These are phyloP conservation scores for Lepidurus apus DNA, from an alignment of 1,140 invertebrate genomes.

Conservation along the genomic window DNA sequence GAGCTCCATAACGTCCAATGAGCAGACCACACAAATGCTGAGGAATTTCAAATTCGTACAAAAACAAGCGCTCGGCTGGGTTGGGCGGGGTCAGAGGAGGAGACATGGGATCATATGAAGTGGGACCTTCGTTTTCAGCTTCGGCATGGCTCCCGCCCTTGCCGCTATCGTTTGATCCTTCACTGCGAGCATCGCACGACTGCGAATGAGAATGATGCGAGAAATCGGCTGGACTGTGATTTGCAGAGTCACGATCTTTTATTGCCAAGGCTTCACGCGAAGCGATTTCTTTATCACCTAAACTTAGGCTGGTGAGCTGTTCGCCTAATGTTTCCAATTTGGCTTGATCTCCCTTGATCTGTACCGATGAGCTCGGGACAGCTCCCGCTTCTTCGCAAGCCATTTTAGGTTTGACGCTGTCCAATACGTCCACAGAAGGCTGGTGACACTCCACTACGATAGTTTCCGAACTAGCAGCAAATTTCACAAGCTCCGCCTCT, in stretches of 20 bases:
- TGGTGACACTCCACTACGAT: not conserved
- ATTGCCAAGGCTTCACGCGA: slow-evolving; percentile 1
- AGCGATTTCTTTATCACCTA: not conserved
- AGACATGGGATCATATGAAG: slow-evolving; percentile 17
- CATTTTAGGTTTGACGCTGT: not conserved
- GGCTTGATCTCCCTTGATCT: not conserved
- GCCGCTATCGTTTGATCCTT: slow-evolving; percentile 68
- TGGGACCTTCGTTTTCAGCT: slow-evolving; percentile 32
- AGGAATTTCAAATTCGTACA: slow-evolving; percentile 75
- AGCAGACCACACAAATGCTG: slow-evolving; percentile 72
- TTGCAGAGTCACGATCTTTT: slow-evolving; percentile 54
- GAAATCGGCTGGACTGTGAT: slow-evolving; percentile 61
- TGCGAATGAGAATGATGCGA: slow-evolving; percentile 46
- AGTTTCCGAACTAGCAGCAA: not conserved
- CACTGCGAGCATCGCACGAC: slow-evolving; percentile 55
- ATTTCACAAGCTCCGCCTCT: not conserved
- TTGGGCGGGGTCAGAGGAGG: slow-evolving; percentile 21
- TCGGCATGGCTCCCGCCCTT: slow-evolving; percentile 56
- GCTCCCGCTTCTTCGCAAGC: slow-evolving; percentile 1
- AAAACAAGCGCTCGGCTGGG: slow-evolving; percentile 36
- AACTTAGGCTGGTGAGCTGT: not conserved
- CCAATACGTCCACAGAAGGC: not conserved
- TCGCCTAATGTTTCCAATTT: not conserved
- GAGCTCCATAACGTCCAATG: slow-evolving; percentile 77
- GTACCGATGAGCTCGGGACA: not conserved